Percentiles rank a stretch among this genome's conserved stretches.
These are phyloP conservation scores for Elachura formosa DNA, from an alignment of 2,113 vertebrate genomes.

Conservation along the genomic window DNA sequence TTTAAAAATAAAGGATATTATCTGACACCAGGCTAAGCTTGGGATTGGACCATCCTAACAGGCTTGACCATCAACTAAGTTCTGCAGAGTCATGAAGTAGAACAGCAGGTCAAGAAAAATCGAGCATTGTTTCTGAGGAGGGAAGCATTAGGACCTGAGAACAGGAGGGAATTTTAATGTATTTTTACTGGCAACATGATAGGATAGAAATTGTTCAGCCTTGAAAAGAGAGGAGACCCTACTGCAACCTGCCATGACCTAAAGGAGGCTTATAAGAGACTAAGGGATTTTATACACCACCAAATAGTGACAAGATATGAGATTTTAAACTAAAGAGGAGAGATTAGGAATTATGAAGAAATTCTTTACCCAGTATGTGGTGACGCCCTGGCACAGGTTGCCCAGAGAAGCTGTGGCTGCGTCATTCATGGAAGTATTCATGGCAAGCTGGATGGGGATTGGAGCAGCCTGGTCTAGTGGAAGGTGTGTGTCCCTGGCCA, in stretches of 20 bases:
- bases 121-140: not conserved
- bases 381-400: not conserved
- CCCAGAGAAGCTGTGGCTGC: not conserved
- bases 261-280: not conserved
- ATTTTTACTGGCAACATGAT: not conserved
- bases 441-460: not conserved
- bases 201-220: not conserved
- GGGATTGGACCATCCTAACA: not conserved
- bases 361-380: not conserved
- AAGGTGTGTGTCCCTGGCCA: not conserved
- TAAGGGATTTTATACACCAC: not conserved
- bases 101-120: not conserved
- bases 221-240: not conserved
- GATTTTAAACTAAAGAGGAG: not conserved
- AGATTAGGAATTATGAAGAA: not conserved
- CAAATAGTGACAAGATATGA: not conserved
- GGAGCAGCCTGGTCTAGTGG: not conserved
- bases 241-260: not conserved
- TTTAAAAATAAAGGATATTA: not conserved
- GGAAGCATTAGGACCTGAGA: not conserved
- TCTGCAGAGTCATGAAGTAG: not conserved
- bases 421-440: not conserved
- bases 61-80: not conserved
- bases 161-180: not conserved
- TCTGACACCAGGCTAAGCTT: not conserved